Conservation (phyloP, 2,797 vertebrate genomes). For the Hephaestus fuliginosus region DNA sequence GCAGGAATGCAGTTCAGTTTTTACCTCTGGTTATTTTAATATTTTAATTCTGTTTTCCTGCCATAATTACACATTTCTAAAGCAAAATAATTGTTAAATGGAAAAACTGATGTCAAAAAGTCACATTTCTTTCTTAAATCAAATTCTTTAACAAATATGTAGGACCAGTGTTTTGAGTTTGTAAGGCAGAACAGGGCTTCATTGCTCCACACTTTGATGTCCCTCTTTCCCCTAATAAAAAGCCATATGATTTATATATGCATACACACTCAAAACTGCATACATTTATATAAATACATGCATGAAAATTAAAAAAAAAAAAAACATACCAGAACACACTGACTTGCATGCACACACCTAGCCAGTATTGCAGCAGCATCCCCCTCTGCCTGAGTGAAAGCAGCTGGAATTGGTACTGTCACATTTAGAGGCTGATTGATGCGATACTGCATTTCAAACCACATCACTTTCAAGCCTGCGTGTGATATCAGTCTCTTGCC, state of each 20-base stretch:
- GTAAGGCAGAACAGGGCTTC: neutral
- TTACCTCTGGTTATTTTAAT: neutral
- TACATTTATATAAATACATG: neutral
- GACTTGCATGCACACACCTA: slow-evolving; percentile 7
- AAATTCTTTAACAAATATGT: neutral
- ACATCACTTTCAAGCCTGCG: slow-evolving; percentile 63
- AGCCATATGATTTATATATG: neutral
- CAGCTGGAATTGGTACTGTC: slow-evolving; percentile 68
- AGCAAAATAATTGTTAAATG: too few species aligned
- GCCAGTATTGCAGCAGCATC: slow-evolving; percentile 13
- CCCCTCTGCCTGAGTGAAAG: slow-evolving; percentile 59
- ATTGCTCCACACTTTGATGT: neutral
- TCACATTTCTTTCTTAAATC: neutral
- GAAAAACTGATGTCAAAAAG: neutral
- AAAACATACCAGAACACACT: neutral
- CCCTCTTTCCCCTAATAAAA: neutral
- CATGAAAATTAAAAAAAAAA: neutral
- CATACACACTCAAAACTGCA: slow-evolving; percentile 3
- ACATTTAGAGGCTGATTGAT: slow-evolving; percentile 74
- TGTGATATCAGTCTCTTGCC: slow-evolving; percentile 68
- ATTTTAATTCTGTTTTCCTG: neutral
- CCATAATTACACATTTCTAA: neutral
- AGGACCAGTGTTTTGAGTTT: neutral
- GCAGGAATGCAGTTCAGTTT: neutral
- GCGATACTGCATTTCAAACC: slow-evolving; percentile 70